Base-by-base conservation (phyloP, 2,888 invertebrate genomes). In the Cantharis nigra region DNA sequence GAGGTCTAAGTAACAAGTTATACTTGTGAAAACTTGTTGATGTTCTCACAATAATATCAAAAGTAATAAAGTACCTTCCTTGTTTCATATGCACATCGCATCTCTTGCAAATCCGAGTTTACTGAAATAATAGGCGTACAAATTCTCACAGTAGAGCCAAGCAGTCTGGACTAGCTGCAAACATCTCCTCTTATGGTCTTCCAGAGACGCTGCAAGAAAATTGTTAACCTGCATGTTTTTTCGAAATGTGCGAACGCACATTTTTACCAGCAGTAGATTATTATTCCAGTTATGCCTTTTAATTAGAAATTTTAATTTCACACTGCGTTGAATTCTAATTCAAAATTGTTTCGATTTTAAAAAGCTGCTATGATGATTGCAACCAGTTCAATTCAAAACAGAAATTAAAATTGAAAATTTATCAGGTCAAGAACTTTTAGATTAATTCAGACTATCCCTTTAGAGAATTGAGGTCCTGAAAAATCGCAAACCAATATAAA, bases 71-170 rank as follows among this genome's bases (percentile, higher is more conserved):
- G 84, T 85, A 86, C 84, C 82, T 80, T 69, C 81, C 82, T 83
- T 82, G 83, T 86, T 87, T 85, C 85, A 85, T 86, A 87, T 87
- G 86, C 87, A 85, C 81, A 85, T 82, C 87, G 86, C 87, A 87
- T 87, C 87, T 85, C 84, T 83, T 83, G 85, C 83, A 85, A 86
- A 86, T 87, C 86, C 85, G 86, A 86, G 85, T 86, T 85, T 84
- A 85, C 83, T 84, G 85, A 85, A 84, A 85, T 87, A 87, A 86
- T 86, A 85, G 86, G 84, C 85, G 85, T 84, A 84, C 85, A 85
- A 86, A 86, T 86, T 87, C 87, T 86, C 86, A 87, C 86, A 84
- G 85, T 81, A 87, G 85, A 87, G 87, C 86, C 87, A 87, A 78
- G 87, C 87, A 87, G 87, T 87, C 87, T 87, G 85, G 84, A 82